phyloP scores from a whole-genome alignment of 2,113 vertebrate species.

The Cnemophilus loriae region DNA sequence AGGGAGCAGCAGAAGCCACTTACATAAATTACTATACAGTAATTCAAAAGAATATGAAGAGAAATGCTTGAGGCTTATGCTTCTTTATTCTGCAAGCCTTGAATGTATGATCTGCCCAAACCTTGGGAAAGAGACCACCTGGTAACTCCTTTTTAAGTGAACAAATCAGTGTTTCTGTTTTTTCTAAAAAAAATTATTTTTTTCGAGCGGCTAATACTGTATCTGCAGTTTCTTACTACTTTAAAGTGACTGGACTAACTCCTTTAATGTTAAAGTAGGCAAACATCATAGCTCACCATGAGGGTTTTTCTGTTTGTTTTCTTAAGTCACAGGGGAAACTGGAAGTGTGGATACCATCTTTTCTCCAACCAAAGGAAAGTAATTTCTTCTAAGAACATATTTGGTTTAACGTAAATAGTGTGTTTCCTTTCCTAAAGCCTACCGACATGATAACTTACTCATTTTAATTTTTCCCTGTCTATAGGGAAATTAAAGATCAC shows the following conservation, averaged over 20 bases:
- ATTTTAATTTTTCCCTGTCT: background rate
- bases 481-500: background rate
- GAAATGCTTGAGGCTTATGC: background rate
- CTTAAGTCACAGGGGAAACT: background rate
- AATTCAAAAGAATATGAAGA: background rate
- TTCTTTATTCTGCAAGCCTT: background rate
- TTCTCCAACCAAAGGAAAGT: background rate
- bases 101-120: background rate
- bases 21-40: background rate
- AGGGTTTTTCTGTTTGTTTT: background rate
- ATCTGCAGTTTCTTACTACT: background rate
- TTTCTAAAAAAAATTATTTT: background rate
- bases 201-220: background rate
- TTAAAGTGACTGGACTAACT: background rate
- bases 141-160: background rate
- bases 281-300: background rate
- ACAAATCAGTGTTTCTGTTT: background rate
- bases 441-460: background rate
- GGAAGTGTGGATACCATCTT: background rate
- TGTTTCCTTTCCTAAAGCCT: background rate
- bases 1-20: conserved; percentile 36
- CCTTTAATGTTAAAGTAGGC: background rate
- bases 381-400: background rate
- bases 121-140: background rate
- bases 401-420: background rate